A percentile compares a stretch with the other conserved stretches of the same genome.
These are phyloP conservation scores for Marasmarcha lunaedactyla DNA, from an alignment of 2,888 invertebrate genomes.

Conservation along the genomic window DNA sequence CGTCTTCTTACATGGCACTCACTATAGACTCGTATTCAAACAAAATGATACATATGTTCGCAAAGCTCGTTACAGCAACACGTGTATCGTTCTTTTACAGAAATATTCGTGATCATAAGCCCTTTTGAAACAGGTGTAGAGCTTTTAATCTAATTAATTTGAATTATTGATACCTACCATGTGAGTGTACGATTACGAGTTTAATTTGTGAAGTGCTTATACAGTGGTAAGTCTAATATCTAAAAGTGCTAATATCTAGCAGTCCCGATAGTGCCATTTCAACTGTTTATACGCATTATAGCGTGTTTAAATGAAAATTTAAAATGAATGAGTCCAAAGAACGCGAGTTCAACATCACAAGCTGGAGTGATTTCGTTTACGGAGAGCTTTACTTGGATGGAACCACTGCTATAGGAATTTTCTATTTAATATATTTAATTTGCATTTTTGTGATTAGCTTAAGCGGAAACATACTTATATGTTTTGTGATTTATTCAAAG, in stretches of 20 bases:
- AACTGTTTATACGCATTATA: not conserved
- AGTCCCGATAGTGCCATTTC: not conserved
- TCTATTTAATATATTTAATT: constrained; percentile 11
- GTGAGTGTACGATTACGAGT: too few relatives aligned
- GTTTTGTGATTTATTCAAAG: constrained; percentile 46
- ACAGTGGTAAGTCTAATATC: not conserved
- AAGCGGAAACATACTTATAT: constrained; percentile 45
- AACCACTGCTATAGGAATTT: not conserved
- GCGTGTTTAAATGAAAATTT: not conserved
- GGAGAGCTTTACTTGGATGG: not conserved
- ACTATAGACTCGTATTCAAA: too few relatives aligned
- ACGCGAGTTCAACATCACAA: not conserved
- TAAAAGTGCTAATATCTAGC: not conserved
- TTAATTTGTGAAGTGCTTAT: too few relatives aligned
- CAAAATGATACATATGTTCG: too few relatives aligned
- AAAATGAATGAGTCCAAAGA: not conserved
- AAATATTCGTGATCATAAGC: too few relatives aligned
- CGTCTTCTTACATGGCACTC: too few relatives aligned
- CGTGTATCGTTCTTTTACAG: too few relatives aligned
- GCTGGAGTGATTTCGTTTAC: not conserved
- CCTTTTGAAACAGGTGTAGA: too few relatives aligned
- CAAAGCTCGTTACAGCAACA: too few relatives aligned
- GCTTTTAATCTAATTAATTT: too few relatives aligned
- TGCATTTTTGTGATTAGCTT: constrained; percentile 30
- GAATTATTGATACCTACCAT: too few relatives aligned